Conservation (phyloP, 2,888 invertebrate species). For the Archips xylosteana region DNA sequence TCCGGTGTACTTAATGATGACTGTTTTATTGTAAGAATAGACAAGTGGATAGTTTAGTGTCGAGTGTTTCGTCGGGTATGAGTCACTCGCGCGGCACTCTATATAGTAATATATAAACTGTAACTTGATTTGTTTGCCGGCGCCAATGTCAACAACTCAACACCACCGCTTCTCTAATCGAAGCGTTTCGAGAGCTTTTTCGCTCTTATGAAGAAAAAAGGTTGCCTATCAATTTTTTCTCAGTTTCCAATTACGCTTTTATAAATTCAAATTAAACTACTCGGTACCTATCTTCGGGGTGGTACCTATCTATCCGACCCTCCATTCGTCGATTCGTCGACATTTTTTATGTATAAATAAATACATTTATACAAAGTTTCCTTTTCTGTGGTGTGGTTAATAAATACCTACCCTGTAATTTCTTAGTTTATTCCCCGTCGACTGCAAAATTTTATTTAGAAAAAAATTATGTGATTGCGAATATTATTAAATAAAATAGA, state of each 20-base stretch:
- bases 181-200: conserved; percentile 55
- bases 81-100: conserved; percentile 27
- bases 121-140: conserved; percentile 56
- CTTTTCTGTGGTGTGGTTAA: too few species aligned
- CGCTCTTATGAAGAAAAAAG: conserved; percentile 53
- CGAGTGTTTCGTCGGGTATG: conserved; percentile 17
- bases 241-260: background rate
- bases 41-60: conserved; percentile 1
- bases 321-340: too few species aligned
- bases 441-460: too few species aligned
- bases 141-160: conserved; percentile 50
- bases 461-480: too few species aligned
- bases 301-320: too few species aligned
- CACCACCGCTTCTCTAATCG: conserved; percentile 43
- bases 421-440: too few species aligned
- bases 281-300: too few species aligned
- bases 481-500: too few species aligned
- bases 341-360: too few species aligned
- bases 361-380: too few species aligned
- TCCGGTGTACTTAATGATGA: background rate
- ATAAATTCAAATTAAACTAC: background rate
- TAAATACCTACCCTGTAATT: too few species aligned
- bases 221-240: background rate
- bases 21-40: conserved; percentile 1
- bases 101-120: conserved; percentile 40